phyloP scores from a whole-genome alignment of 2,888 invertebrate species.

The Therioaphis trifolii region DNA sequence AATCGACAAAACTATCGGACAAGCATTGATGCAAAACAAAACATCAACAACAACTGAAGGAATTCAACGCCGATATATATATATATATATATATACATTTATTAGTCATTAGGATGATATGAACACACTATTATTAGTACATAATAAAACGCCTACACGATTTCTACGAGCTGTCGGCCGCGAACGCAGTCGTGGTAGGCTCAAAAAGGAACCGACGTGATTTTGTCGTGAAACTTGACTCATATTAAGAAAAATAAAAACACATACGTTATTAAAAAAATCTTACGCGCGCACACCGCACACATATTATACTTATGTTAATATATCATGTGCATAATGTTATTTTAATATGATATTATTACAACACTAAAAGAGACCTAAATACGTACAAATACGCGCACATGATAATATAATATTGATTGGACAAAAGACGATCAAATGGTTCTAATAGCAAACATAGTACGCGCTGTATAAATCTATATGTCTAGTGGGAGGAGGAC shows the following conservation, averaged over 20 bases:
- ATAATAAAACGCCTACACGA: not conserved
- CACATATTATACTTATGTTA: no score
- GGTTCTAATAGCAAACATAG: no score
- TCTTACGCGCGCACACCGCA: not conserved
- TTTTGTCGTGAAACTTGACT: not conserved
- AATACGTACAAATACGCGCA: not conserved
- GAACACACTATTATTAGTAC: not conserved
- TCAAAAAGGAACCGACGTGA: not conserved
- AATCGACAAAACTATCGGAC: no score
- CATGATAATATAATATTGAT: not conserved
- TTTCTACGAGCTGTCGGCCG: not conserved
- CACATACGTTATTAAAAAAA: not conserved
- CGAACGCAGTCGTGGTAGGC: not conserved
- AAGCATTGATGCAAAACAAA: no score
- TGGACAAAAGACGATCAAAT: not conserved
- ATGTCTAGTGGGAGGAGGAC: slow-evolving; percentile 30
- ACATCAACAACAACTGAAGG: no score
- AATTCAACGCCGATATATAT: no score
- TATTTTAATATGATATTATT: not conserved
- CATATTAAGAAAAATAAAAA: not conserved
- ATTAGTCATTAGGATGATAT: not conserved
- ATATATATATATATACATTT: no score
- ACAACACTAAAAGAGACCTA: not conserved
- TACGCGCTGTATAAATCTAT: not conserved
- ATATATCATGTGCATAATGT: no score